These are phyloP conservation scores for Eublepharis macularius DNA, from an alignment of 2,113 vertebrate species.

Conservation along the genomic window DNA sequence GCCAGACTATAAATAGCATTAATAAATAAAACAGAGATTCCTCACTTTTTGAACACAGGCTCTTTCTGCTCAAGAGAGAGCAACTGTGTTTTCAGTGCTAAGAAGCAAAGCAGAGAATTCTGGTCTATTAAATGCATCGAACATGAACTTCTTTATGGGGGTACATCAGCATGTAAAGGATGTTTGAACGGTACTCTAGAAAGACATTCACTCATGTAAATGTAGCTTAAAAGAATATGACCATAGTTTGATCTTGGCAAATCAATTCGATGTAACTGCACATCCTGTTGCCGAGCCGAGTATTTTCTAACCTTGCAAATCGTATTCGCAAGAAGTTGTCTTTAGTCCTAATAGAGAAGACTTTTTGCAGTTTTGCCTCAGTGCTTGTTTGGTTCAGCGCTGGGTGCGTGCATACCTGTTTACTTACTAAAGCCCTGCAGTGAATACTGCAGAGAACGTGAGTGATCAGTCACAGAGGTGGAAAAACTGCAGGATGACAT, in stretches of 20 bases:
- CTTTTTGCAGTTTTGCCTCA: neutral
- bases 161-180: neutral
- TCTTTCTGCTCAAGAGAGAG: neutral
- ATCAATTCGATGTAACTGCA: neutral
- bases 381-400: neutral
- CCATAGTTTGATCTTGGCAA: neutral
- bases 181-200: neutral
- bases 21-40: no score
- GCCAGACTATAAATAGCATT: no score
- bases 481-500: no score
- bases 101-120: neutral
- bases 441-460: neutral
- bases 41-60: no score
- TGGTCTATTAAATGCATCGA: neutral
- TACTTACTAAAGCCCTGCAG: neutral
- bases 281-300: neutral
- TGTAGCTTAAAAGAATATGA: neutral
- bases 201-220: rapidly evolving
- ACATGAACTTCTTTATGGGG: neutral
- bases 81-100: neutral
- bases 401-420: neutral
- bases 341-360: neutral
- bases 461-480: neutral
- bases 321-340: neutral
- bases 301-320: neutral